Evolutionary conservation across 2,888 invertebrate genomes (phyloP).

Genomic region (Stomorhina lunata): DNA sequence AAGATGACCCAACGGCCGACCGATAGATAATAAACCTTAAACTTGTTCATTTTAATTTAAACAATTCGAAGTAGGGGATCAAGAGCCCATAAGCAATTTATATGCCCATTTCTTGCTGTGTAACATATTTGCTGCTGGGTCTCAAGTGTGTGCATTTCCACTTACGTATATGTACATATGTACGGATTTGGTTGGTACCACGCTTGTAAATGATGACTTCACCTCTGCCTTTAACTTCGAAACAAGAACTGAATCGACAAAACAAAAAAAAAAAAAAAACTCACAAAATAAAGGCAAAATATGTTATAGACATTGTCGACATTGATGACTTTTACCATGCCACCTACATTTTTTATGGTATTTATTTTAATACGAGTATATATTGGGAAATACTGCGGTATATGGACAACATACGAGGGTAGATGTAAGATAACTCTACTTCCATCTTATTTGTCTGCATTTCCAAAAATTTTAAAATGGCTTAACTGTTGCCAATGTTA

Average conservation of each 20-base stretch:
- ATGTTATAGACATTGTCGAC: conserved; percentile 30
- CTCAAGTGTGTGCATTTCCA: conserved; percentile 7
- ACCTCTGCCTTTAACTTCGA: conserved; percentile 53
- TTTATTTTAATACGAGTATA: neutral
- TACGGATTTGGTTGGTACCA: neutral
- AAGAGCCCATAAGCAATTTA: neutral
- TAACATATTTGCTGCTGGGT: neutral
- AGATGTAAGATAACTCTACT: too few species aligned
- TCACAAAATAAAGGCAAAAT: neutral
- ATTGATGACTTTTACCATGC: conserved; percentile 47
- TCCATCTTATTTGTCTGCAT: too few species aligned
- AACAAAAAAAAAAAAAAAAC: conserved; percentile 23
- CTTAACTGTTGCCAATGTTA: too few species aligned
- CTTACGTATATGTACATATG: neutral
- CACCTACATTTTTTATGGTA: conserved; percentile 52
- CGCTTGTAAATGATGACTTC: conserved; percentile 56
- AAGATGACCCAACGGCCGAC: too few species aligned
- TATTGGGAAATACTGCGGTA: neutral
- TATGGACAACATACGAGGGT: neutral
- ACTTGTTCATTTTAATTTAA: neutral
- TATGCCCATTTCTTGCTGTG: neutral
- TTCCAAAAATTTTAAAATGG: too few species aligned
- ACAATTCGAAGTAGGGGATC: neutral
- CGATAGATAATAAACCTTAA: neutral
- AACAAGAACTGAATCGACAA: too few species aligned